Percentiles rank a stretch among this genome's conserved stretches.
Evolutionary conservation across 2,888 invertebrate genomes (phyloP).

Genomic region (Coleophora flavipennella): DNA sequence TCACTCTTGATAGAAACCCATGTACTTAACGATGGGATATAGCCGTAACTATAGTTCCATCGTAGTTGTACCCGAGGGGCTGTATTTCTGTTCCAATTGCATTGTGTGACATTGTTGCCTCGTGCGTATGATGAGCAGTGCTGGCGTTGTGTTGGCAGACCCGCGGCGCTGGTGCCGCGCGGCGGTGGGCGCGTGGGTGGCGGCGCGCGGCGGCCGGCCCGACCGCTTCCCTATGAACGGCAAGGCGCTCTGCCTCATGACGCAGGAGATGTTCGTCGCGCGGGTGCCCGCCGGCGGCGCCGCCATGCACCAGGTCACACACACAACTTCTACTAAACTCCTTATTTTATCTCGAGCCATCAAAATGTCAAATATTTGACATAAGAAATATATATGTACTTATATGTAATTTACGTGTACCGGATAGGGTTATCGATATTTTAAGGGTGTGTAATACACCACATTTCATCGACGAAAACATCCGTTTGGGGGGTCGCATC

Average conservation of each 20-base stretch:
- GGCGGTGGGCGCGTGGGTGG: slow-evolving; percentile 80
- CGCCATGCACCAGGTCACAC: slow-evolving; percentile 74
- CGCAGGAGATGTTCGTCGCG: slow-evolving; percentile 80
- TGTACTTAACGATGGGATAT: too few species aligned
- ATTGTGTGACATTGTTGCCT: too few species aligned
- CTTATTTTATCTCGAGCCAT: background rate
- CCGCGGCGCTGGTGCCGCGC: slow-evolving; percentile 80
- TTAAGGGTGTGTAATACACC: too few species aligned
- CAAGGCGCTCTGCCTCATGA: slow-evolving; percentile 84
- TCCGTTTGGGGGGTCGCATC: too few species aligned
- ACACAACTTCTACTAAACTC: background rate
- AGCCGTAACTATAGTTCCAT: too few species aligned
- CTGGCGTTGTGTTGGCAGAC: slow-evolving; percentile 66
- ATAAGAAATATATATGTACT: background rate
- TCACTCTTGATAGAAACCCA: too few species aligned
- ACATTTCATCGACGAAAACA: too few species aligned
- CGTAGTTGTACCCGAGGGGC: too few species aligned
- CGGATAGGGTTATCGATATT: background rate
- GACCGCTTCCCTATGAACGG: slow-evolving; percentile 85
- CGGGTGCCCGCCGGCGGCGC: slow-evolving; percentile 80
- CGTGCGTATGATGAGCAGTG: too few species aligned
- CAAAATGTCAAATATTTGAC: background rate
- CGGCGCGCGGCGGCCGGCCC: slow-evolving; percentile 70
- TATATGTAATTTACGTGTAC: background rate
- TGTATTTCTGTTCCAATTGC: too few species aligned